Evolutionary conservation across 1,140 invertebrate species (phyloP).

Genomic region (Bombus pyrosoma): DNA sequence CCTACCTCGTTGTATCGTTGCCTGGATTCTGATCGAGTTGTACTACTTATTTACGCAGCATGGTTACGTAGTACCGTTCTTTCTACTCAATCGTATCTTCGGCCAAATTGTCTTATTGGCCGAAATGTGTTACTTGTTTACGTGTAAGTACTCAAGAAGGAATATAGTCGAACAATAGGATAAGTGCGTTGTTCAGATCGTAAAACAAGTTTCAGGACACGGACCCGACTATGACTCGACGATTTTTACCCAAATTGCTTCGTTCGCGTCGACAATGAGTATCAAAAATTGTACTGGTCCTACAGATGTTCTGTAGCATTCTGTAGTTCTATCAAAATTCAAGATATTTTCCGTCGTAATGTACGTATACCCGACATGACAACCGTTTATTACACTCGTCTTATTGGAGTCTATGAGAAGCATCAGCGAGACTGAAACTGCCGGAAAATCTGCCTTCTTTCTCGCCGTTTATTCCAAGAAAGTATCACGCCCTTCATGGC

Average conservation of each 20-base stretch:
- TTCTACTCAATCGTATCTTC: neutral
- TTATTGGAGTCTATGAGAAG: no score
- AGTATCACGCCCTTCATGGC: neutral
- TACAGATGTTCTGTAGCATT: neutral
- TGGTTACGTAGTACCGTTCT: neutral
- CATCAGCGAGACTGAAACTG: neutral
- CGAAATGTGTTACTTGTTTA: neutral
- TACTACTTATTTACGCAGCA: neutral
- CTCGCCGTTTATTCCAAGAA: neutral
- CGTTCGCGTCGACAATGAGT: neutral
- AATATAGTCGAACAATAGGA: no score
- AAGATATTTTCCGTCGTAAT: neutral
- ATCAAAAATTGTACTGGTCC: neutral
- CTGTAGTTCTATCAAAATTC: neutral
- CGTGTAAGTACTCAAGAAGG: no score
- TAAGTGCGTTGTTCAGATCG: no score
- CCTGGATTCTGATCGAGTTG: neutral
- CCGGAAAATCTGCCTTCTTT: neutral
- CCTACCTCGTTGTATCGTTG: neutral
- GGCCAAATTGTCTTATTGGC: no score
- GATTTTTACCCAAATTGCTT: neutral
- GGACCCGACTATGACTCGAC: neutral
- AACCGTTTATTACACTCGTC: neutral
- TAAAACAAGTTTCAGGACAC: no score
- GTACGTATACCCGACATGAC: no score